Conservation (phyloP, 2,888 invertebrate species). For the Tetrapedia diversipes region DNA sequence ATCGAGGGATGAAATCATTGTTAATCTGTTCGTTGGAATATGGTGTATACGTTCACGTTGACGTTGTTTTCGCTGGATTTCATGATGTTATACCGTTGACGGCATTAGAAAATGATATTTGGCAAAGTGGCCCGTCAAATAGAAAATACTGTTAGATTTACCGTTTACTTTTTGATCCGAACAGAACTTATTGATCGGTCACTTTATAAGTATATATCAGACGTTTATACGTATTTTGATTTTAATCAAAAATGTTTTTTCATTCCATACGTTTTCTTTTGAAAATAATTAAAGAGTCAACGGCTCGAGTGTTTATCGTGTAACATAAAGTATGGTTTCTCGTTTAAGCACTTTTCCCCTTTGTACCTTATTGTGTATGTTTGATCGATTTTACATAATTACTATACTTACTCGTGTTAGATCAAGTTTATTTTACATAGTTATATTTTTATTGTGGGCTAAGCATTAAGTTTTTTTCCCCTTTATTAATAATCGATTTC, state of each 20-base stretch:
- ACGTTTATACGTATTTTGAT: slow-evolving; percentile 12
- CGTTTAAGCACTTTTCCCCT: slow-evolving; percentile 16
- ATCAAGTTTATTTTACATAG: slow-evolving; percentile 59
- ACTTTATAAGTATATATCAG: slow-evolving; percentile 2
- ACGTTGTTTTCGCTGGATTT: slow-evolving; percentile 20
- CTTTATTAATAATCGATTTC: slow-evolving; percentile 8
- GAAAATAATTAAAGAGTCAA: background rate
- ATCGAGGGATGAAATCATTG: slow-evolving; percentile 44
- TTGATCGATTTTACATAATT: slow-evolving; percentile 17
- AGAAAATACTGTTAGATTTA: background rate
- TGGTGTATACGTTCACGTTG: slow-evolving; percentile 22
- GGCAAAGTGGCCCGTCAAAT: background rate
- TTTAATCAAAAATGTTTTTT: slow-evolving; percentile 16
- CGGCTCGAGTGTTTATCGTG: background rate
- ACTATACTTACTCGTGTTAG: slow-evolving; percentile 47
- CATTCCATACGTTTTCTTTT: slow-evolving; percentile 11
- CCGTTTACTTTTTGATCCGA: slow-evolving; percentile 1
- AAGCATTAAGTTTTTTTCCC: slow-evolving; percentile 51
- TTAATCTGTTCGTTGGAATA: slow-evolving; percentile 38
- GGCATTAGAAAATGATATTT: slow-evolving; percentile 3
- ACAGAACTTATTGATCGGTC: slow-evolving; percentile 1
- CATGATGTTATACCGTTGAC: slow-evolving; percentile 2
- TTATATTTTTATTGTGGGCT: slow-evolving; percentile 59
- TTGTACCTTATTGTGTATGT: slow-evolving; percentile 29
- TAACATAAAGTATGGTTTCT: slow-evolving; percentile 14